Conservation (phyloP, 2,797 vertebrate genomes). For the Enteromius radiatus region DNA sequence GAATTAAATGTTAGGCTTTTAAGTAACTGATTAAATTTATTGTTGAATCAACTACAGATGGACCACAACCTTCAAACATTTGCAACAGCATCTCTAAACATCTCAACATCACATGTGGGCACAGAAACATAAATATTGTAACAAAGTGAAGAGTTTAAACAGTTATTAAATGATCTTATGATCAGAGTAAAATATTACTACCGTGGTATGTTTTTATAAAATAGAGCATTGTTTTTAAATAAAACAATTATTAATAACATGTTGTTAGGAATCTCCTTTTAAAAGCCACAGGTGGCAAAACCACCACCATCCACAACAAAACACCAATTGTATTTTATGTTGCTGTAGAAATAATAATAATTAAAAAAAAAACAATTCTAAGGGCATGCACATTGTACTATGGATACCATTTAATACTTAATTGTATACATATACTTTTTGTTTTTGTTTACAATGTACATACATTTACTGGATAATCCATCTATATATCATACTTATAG, state of each 20-base stretch:
- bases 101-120: constrained; percentile 17
- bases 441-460: no score
- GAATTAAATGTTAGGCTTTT: not conserved
- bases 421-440: not conserved
- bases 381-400: not conserved
- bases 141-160: constrained; percentile 16
- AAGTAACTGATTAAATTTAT: not conserved
- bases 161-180: no score
- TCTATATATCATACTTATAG: no score
- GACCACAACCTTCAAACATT: constrained; percentile 23
- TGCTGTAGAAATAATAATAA: not conserved
- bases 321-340: not conserved
- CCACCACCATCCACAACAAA: not conserved
- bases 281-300: not conserved
- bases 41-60: constrained; percentile 15
- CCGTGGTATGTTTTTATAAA: not conserved
- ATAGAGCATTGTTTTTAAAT: no score
- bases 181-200: no score
- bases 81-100: constrained; percentile 17
- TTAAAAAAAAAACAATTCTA: no score
- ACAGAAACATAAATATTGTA: constrained; percentile 28
- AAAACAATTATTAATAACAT: not conserved
- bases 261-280: not conserved
- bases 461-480: no score
- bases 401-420: not conserved